phyloP scores from a whole-genome alignment of 2,888 invertebrate genomes.

The Limnephilus lunatus region DNA sequence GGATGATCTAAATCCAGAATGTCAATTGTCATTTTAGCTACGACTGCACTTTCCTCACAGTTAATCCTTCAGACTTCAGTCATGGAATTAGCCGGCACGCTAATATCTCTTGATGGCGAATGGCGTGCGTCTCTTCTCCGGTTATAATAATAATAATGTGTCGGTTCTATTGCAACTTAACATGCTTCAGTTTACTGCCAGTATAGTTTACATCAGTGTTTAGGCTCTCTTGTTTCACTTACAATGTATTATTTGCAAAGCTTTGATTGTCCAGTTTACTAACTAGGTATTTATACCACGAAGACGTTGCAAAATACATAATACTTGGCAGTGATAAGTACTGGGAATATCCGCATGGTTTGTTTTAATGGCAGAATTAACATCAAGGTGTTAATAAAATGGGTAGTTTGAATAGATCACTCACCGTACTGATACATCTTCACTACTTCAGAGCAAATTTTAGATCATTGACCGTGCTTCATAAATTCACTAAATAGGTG shows the following conservation, averaged over 20 bases:
- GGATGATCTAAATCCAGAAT: constrained; percentile 23
- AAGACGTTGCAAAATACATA: background rate
- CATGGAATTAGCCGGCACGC: constrained; percentile 34
- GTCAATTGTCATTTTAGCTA: constrained; percentile 33
- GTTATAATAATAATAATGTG: constrained; percentile 8
- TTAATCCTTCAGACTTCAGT: constrained; percentile 20
- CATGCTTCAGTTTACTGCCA: constrained; percentile 23
- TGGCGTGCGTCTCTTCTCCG: constrained; percentile 10
- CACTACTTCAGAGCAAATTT: background rate
- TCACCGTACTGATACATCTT: background rate
- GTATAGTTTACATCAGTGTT: background rate
- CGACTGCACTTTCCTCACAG: constrained; percentile 25
- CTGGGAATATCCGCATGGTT: background rate
- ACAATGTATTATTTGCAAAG: background rate
- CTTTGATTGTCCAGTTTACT: background rate
- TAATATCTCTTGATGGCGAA: constrained; percentile 29
- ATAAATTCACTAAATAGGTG: background rate
- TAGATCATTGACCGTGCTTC: background rate
- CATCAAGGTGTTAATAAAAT: background rate
- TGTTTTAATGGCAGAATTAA: background rate
- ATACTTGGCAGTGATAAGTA: background rate
- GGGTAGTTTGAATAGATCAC: background rate
- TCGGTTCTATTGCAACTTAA: constrained; percentile 19
- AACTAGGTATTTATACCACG: background rate
- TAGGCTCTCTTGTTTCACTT: constrained; percentile 13